Percentiles rank a stretch among this genome's conserved stretches.
These are phyloP conservation scores for Gopherus evgoodei DNA, from an alignment of 2,113 vertebrate genomes.

Conservation along the genomic window DNA sequence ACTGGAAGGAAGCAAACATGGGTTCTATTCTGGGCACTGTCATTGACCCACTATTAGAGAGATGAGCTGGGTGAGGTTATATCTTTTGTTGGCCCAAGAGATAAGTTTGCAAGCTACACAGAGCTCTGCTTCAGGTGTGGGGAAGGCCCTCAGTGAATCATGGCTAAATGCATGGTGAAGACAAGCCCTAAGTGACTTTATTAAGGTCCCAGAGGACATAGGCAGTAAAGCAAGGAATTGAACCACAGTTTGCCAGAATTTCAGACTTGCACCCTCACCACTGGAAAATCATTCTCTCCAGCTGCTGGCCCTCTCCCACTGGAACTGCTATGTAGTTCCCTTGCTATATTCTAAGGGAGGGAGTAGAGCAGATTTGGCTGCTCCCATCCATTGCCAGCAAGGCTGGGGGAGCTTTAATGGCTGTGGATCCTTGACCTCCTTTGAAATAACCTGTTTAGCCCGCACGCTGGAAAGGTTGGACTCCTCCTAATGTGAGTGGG, in stretches of 20 bases:
- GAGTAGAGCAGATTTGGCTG: background rate
- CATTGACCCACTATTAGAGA: background rate
- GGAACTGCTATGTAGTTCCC: too few relatives aligned
- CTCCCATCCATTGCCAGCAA: background rate
- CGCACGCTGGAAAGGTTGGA: background rate
- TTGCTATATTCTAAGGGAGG: background rate
- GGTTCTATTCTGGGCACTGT: accelerated
- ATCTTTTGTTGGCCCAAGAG: background rate
- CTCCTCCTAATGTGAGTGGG: too few relatives aligned
- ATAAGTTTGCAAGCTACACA: background rate
- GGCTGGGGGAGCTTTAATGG: background rate
- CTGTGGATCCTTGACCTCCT: background rate
- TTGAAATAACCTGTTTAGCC: background rate
- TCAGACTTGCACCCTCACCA: background rate
- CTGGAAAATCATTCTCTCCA: background rate
- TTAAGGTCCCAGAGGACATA: background rate
- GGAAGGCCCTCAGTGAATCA: background rate
- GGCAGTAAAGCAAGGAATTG: background rate
- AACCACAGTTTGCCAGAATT: background rate
- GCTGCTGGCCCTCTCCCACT: too few relatives aligned
- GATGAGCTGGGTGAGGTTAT: background rate
- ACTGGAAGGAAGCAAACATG: background rate
- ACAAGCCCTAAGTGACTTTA: background rate
- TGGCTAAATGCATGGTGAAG: background rate
- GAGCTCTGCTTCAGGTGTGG: background rate